A percentile compares a stretch with the other conserved stretches of the same genome.
phyloP scores from a whole-genome alignment of 37 sponge, comb jelly and placozoan species.

The Geodia barretti region DNA sequence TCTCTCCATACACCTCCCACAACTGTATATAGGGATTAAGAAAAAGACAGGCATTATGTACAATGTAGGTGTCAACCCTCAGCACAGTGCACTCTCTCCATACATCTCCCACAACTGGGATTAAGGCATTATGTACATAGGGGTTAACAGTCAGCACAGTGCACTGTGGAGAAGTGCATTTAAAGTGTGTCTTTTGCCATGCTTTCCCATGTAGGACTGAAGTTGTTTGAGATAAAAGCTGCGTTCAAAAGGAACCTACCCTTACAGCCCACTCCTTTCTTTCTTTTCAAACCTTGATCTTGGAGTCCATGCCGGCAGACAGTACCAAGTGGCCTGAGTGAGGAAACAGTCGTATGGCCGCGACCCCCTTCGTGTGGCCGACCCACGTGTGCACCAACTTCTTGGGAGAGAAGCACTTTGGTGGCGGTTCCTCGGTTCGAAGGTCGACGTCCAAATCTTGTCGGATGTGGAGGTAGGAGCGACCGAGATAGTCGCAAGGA shows the following conservation, averaged over 20 bases:
- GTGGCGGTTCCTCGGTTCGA: slow-evolving; percentile 85
- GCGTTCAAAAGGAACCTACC: not conserved
- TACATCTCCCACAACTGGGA: no score
- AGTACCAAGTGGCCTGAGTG: slow-evolving; percentile 91
- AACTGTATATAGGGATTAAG: no score
- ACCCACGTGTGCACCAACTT: slow-evolving; percentile 91
- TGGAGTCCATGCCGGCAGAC: slow-evolving; percentile 95
- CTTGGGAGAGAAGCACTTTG: slow-evolving; percentile 95
- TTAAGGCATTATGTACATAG: no score
- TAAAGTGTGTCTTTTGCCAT: no score
- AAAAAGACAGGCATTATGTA: no score
- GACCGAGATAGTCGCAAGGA: slow-evolving; percentile 94
- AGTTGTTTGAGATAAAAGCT: no score
- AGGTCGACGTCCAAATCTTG: slow-evolving; percentile 90
- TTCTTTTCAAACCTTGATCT: slow-evolving; percentile 88
- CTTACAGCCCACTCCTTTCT: not conserved
- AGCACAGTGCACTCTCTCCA: no score
- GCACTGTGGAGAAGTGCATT: no score
- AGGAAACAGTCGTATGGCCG: slow-evolving; percentile 87
- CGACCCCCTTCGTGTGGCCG: slow-evolving; percentile 91
- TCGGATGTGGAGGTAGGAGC: slow-evolving; percentile 93
- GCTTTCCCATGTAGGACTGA: no score
- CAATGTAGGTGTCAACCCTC: no score
- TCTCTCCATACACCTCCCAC: slow-evolving; percentile 95
- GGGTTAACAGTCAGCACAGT: no score